Base-by-base conservation (phyloP, 1,140 invertebrate genomes). In the Pygmarrhopalites habei region DNA sequence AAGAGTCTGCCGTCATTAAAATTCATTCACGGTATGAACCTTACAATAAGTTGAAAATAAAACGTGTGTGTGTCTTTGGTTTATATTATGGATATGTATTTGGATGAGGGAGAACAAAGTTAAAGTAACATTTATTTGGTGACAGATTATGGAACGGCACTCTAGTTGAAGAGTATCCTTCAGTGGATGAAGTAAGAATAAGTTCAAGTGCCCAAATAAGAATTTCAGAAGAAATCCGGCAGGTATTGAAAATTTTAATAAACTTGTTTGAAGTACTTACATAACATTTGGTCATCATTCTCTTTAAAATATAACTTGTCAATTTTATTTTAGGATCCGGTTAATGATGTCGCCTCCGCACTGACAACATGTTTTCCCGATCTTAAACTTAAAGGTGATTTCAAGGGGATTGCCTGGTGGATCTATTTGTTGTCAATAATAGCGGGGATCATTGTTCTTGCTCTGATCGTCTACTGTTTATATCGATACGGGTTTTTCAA, bases 121-220 rank as follows among this genome's bases (percentile, higher is more conserved):
- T n/a, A n/a, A n/a, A n/a, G n/a, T n/a, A n/a, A n/a, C n/a, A n/a
- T n/a, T n/a, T n/a, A n/a, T n/a, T n/a, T n/a, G n/a, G n/a, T n/a
- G n/a, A n/a, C n/a, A 82, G 89, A 53, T 78, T 96, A 7, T 95
- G 92, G 92, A 95, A 94, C 79, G 84, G 87, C 1, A 95, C 92
- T 0, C 77, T 96, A 15, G 85, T 90, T 1, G 86, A 90, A 73
- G 88, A 94, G 74, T 93, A 92, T 77, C 85, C 87, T 0, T 80
- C 84, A 49, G 88, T 92, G n/a, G 86, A 90, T 73, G 81, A 83
- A 46, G 90, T 95, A 0, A 82, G 82, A 68, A 91, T 94, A 55
- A 81, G 82, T 30, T 94, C 91, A 0, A 80, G 79, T 53, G 91
- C 88, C 1, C 80, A 79, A 66, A 84, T 94, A 32, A 75, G 82